These are phyloP conservation scores for Nansenia antarctica DNA, from an alignment of 2,113 vertebrate genomes.

Conservation along the genomic window DNA sequence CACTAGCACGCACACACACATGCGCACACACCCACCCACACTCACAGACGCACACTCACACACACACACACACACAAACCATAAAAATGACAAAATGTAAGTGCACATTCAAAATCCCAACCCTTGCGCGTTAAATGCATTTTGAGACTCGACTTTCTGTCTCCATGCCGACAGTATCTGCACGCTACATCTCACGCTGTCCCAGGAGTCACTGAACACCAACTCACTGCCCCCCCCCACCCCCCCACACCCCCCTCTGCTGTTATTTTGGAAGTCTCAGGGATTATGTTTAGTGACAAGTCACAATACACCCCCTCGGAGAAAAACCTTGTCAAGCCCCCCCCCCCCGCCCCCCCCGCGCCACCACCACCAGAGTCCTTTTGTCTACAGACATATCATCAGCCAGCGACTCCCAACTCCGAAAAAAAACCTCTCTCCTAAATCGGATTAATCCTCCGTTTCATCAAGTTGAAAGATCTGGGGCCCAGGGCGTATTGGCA, in stretches of 20 bases:
- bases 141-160: conserved; percentile 43
- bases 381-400: conserved; percentile 52
- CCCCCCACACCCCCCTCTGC: conserved; percentile 29
- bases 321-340: background rate
- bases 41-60: background rate
- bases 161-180: conserved; percentile 10
- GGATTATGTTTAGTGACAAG: conserved; percentile 12
- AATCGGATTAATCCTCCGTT: conserved; percentile 66
- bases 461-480: conserved; percentile 65
- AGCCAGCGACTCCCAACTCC: conserved; percentile 40
- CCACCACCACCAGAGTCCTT: conserved; percentile 41
- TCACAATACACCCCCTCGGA: background rate
- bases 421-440: conserved; percentile 47
- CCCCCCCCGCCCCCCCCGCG: background rate
- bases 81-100: conserved; percentile 12
- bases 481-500: conserved; percentile 55
- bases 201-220: conserved; percentile 45
- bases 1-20: conserved; percentile 12
- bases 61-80: conserved; percentile 1
- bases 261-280: conserved; percentile 17
- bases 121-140: too few relatives aligned
- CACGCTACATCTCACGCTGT: conserved; percentile 3
- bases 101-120: conserved; percentile 5
- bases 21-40: background rate
- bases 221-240: conserved; percentile 39